Evolutionary conservation across 2,797 vertebrate species (phyloP).

Genomic region (Pristis pectinata): DNA sequence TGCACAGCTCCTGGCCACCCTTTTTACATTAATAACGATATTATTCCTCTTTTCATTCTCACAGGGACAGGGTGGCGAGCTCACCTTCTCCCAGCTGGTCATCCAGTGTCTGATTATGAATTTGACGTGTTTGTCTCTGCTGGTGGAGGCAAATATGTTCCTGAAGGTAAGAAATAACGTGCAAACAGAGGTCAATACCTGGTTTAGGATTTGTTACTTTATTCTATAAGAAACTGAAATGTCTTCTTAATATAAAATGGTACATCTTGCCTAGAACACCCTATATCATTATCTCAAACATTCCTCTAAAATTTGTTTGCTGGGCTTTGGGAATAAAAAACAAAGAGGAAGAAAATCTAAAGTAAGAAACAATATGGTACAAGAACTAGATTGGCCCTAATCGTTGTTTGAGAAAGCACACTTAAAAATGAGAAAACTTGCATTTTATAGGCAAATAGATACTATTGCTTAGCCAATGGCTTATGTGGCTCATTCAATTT

Average conservation of each 20-base stretch:
- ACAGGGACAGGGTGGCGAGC: constrained; percentile 68
- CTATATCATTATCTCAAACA: not conserved
- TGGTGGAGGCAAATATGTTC: constrained; percentile 78
- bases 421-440: not conserved
- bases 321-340: not conserved
- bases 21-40: not conserved
- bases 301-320: not conserved
- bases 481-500: no score
- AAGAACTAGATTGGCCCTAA: not conserved
- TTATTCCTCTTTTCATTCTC: not conserved
- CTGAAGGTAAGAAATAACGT: constrained; percentile 68
- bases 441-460: no score
- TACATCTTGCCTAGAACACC: not conserved
- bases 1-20: not conserved
- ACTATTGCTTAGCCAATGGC: not conserved
- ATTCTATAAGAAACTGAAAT: no score
- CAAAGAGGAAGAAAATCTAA: not conserved
- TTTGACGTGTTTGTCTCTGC: constrained; percentile 88
- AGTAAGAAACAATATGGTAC: not conserved
- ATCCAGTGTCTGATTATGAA: constrained; percentile 64
- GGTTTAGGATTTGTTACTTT: not conserved
- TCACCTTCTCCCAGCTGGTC: constrained; percentile 61
- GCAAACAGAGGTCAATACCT: not conserved
- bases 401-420: not conserved
- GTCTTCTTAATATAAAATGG: not conserved